A percentile compares a stretch with the other conserved stretches of the same genome.
phyloP scores from a whole-genome alignment of 2,888 invertebrate species.

The Ophonus ardosiacus region DNA sequence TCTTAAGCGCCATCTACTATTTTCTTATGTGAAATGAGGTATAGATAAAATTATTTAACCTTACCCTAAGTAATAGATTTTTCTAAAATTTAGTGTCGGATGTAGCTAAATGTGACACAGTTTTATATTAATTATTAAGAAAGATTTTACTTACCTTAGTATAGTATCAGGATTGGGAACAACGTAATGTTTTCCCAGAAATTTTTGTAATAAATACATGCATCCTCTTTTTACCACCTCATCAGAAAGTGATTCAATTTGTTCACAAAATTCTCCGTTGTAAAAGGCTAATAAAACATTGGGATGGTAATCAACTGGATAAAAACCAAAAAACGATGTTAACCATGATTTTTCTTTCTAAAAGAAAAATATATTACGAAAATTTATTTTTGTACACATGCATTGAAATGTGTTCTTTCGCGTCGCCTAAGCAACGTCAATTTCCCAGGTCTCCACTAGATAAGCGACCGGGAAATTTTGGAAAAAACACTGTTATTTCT shows the following conservation, averaged over 20 bases:
- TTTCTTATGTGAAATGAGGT: too few relatives aligned
- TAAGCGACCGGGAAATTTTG: too few relatives aligned
- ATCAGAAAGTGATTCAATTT: slow-evolving; percentile 80
- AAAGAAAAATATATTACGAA: not conserved
- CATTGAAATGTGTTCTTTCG: too few relatives aligned
- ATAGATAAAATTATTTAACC: too few relatives aligned
- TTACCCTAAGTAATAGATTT: too few relatives aligned
- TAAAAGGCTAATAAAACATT: slow-evolving; percentile 84
- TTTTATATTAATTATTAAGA: too few relatives aligned
- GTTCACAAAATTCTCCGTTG: slow-evolving; percentile 80
- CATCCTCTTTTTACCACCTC: slow-evolving; percentile 78
- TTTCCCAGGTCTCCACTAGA: too few relatives aligned
- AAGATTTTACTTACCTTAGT: slow-evolving; percentile 71
- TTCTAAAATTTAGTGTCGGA: too few relatives aligned
- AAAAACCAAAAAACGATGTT: slow-evolving; percentile 83
- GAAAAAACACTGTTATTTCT: too few relatives aligned
- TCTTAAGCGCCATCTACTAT: too few relatives aligned
- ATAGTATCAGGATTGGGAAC: slow-evolving; percentile 76
- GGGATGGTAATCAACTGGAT: slow-evolving; percentile 81
- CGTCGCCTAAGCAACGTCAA: too few relatives aligned
- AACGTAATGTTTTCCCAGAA: slow-evolving; percentile 76
- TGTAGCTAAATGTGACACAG: too few relatives aligned
- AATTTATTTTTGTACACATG: slow-evolving; percentile 1
- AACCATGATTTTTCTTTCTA: slow-evolving; percentile 79
- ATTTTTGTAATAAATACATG: slow-evolving; percentile 77